Evolutionary conservation across 2,888 invertebrate genomes (phyloP), one percentile per base, ranked within the genome.

Genomic region (Nomada ferruginata): DNA sequence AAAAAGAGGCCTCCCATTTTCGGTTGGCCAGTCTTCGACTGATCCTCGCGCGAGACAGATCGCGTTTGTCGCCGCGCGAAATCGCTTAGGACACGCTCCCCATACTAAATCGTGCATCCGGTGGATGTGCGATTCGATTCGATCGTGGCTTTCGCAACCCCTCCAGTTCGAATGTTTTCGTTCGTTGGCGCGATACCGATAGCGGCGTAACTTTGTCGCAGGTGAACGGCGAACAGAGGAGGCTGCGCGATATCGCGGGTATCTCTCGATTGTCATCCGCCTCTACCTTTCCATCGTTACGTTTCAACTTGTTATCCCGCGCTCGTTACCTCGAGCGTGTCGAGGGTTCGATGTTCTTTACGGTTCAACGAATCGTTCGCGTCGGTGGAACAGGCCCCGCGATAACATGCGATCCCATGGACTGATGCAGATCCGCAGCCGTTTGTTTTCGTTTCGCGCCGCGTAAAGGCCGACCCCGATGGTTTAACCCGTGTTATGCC

Each of bases 21-120:
- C 79, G 20, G 75, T 4, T 68, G 69, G 59, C 53, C 87, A 87
- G 88, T 88, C 87, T 87, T 89, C 87, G 89, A 83, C 84, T 83
- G 84, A 77, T 85, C 76, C 85, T 80, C 86, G 88, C 68, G 74
- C 70, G 87, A 52, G 79, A 81, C 76, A 65, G 88, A 84, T 82
- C 74, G 82, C 71, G 69, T 47, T 36, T 47, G 18, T 20, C 29
- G 3, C 29, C 26, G 23, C 80, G 26, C 70, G 65, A 61, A 13
- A 20, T 42, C 47, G 26, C 66, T 18, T n/a, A 11, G 55, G 55
- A 69, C 79, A 83, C 84, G 84, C 71, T 83, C 57, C 47, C 63
- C 20, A 5, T 63, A 69, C 47, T 11, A 2, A 2, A 11, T 13
- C 10, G 29, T 60, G 29, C 20, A 26, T 26, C 36, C 36, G 36